phyloP scores from a whole-genome alignment of 2,113 vertebrate genomes.

The Gopherus evgoodei region DNA sequence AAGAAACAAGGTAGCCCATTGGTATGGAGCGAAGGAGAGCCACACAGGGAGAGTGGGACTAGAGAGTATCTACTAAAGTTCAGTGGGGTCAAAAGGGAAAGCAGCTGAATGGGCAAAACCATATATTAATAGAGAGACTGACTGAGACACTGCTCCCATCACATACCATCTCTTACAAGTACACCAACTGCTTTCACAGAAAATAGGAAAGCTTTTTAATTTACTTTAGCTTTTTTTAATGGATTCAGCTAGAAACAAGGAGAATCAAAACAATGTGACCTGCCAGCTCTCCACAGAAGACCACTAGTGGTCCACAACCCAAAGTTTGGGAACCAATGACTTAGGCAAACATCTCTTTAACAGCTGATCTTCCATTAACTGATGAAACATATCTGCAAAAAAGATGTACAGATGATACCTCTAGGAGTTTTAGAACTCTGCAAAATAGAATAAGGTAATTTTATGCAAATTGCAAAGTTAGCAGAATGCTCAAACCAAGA shows the following conservation, averaged over 20 bases:
- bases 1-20: neutral
- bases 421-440: neutral
- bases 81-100: neutral
- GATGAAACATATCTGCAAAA: neutral
- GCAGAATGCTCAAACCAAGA: neutral
- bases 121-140: neutral
- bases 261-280: neutral
- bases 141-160: neutral
- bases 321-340: neutral
- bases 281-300: neutral
- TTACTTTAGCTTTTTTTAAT: slow-evolving; percentile 36
- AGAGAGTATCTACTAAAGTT: neutral
- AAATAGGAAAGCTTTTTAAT: neutral
- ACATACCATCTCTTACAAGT: neutral
- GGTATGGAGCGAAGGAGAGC: neutral
- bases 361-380: neutral
- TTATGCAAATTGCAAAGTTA: neutral
- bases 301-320: neutral
- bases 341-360: neutral
- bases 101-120: neutral
- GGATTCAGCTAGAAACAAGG: neutral
- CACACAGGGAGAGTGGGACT: neutral
- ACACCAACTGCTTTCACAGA: neutral
- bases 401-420: neutral
- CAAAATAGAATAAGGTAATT: neutral